Percentiles rank a stretch among this genome's conserved stretches.
Conservation (phyloP, 1,140 invertebrate genomes). For the Trichomalopsis sarcophagae region DNA sequence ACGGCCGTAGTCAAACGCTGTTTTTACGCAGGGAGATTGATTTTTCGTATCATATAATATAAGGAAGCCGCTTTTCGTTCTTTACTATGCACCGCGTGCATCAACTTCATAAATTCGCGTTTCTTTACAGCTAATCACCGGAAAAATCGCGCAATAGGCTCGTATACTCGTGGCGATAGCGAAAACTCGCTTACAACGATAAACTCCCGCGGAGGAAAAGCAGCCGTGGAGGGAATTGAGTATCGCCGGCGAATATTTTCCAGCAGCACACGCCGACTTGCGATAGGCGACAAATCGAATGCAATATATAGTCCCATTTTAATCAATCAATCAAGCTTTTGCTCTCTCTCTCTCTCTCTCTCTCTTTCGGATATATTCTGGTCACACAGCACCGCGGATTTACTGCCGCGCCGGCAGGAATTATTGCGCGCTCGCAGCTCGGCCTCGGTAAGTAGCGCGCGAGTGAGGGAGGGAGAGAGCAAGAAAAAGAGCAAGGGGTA, state of each 20-base stretch:
- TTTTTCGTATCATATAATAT: constrained; percentile 13
- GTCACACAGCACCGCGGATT: constrained; percentile 37
- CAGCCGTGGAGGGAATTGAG: background rate
- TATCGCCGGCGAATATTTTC: background rate
- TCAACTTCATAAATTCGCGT: background rate
- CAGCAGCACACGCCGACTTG: background rate
- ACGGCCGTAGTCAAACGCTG: background rate
- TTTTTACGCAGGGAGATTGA: constrained; percentile 10
- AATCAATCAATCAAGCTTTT: constrained; percentile 35
- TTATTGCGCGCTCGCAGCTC: constrained; percentile 35
- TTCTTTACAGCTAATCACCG: background rate
- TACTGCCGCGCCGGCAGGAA: constrained; percentile 18
- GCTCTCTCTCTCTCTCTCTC: no score
- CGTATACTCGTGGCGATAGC: no score
- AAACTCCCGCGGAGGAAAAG: background rate
- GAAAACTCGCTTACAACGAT: background rate
- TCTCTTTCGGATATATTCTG: constrained; percentile 34
- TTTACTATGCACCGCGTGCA: background rate
- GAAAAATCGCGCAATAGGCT: background rate
- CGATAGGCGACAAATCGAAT: constrained; percentile 5
- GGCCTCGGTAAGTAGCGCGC: constrained; percentile 32
- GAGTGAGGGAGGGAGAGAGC: background rate
- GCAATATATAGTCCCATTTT: background rate
- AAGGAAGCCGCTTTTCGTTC: background rate
- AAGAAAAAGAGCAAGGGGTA: background rate